phyloP scores from a whole-genome alignment of 2,888 invertebrate species.

The Cantharis nigra region DNA sequence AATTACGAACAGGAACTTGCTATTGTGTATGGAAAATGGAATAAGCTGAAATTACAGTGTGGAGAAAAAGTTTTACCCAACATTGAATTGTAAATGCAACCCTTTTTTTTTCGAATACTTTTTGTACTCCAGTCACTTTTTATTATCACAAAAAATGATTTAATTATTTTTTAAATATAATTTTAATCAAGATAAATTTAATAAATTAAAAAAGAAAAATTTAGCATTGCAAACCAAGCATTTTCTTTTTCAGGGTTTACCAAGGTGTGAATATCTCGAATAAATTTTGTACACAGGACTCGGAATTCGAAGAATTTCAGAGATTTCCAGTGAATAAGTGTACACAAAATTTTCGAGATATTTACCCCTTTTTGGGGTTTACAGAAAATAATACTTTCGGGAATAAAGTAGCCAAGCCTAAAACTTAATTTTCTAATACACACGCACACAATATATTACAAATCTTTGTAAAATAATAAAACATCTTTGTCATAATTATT shows the following conservation, averaged over 20 bases:
- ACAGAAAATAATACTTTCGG: neutral
- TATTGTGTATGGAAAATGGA: slow-evolving; percentile 17
- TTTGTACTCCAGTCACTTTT: neutral
- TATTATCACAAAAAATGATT: neutral
- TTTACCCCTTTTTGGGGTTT: neutral
- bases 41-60: neutral
- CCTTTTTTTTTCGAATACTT: neutral
- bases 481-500: neutral
- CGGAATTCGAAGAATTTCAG: too few relatives aligned
- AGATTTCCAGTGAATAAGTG: too few relatives aligned
- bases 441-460: neutral
- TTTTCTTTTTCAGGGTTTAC: neutral
- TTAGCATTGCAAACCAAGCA: neutral
- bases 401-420: neutral
- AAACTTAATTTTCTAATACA: neutral
- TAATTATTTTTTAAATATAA: neutral
- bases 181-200: neutral
- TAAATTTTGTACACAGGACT: too few relatives aligned
- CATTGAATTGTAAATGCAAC: neutral
- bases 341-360: too few relatives aligned
- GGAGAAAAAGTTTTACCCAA: neutral
- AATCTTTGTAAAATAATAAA: neutral
- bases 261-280: too few relatives aligned
- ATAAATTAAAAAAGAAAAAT: neutral
- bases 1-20: slow-evolving; percentile 16